phyloP scores from a whole-genome alignment of 2,797 vertebrate species.

The Emydoidea blandingii region DNA sequence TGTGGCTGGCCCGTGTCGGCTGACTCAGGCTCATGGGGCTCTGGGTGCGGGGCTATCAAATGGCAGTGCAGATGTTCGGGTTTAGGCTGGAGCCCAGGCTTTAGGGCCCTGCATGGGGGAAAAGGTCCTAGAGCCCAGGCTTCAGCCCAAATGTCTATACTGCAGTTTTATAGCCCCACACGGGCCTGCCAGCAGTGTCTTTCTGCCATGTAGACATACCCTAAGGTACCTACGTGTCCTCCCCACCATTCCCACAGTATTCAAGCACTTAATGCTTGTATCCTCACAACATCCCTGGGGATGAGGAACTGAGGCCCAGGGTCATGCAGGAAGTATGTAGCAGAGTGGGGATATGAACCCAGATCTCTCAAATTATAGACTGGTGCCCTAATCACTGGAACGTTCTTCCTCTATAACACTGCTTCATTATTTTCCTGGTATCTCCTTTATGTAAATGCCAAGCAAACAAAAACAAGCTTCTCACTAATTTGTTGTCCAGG shows the following conservation, averaged over 20 bases:
- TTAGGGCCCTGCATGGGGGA: too few relatives aligned
- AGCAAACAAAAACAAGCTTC: not conserved
- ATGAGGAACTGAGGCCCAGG: conserved; percentile 37
- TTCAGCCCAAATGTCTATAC: not conserved
- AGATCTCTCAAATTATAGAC: not conserved
- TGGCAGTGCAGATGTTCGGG: not conserved
- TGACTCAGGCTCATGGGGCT: not conserved
- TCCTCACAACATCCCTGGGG: not conserved
- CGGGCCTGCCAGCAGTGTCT: not conserved
- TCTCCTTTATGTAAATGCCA: not conserved
- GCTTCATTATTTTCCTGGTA: not conserved
- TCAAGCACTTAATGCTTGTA: not conserved
- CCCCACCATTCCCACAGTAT: not conserved
- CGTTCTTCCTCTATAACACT: not conserved
- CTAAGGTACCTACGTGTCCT: not conserved
- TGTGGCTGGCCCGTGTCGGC: too few relatives aligned
- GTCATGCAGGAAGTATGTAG: conserved; percentile 21
- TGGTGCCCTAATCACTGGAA: not conserved
- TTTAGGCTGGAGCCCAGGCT: not conserved
- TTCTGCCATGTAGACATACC: not conserved
- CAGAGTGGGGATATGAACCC: fast-evolving
- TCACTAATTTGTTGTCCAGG: not conserved
- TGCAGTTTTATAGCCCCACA: not conserved
- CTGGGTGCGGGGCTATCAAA: not conserved
- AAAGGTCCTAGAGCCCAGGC: too few relatives aligned